phyloP scores from a whole-genome alignment of 2,888 invertebrate species.

The Plutella xylostella region DNA sequence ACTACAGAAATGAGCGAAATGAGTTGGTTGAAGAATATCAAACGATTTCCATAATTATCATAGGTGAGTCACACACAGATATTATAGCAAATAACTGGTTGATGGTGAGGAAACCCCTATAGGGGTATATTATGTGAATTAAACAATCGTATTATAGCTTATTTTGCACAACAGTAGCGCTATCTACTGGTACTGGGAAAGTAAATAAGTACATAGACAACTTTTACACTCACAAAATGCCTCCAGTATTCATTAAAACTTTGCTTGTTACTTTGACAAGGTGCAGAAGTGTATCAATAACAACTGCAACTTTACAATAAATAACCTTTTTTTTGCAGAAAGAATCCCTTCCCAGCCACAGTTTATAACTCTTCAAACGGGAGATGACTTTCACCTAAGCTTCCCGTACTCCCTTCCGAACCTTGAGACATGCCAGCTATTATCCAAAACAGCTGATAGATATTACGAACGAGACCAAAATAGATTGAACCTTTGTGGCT shows the following conservation, averaged over 20 bases:
- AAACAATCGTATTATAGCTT: too few species aligned
- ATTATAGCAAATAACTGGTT: too few species aligned
- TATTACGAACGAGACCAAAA: conserved; percentile 28
- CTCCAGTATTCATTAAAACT: too few species aligned
- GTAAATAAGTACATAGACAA: too few species aligned
- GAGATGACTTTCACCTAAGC: conserved; percentile 31
- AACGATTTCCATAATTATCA: conserved; percentile 42
- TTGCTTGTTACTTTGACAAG: too few species aligned
- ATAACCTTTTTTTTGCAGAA: conserved; percentile 36
- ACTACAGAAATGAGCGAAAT: conserved; percentile 26
- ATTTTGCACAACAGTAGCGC: too few species aligned
- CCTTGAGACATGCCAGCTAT: conserved; percentile 38
- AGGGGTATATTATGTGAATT: too few species aligned
- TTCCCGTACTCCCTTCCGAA: conserved; percentile 34
- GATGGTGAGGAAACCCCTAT: too few species aligned
- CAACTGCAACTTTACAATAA: too few species aligned
- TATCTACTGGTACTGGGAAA: too few species aligned
- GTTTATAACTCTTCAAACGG: conserved; percentile 19
- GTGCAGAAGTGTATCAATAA: too few species aligned
- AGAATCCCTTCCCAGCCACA: conserved; percentile 22
- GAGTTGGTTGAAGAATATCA: conserved; percentile 42
- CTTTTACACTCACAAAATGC: too few species aligned
- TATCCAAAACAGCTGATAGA: conserved; percentile 36
- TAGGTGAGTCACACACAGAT: conserved; percentile 27
- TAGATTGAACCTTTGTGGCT: conserved; percentile 32